Base-by-base conservation (phyloP, 2,888 invertebrate species). In the Liodrosophila aerea region DNA sequence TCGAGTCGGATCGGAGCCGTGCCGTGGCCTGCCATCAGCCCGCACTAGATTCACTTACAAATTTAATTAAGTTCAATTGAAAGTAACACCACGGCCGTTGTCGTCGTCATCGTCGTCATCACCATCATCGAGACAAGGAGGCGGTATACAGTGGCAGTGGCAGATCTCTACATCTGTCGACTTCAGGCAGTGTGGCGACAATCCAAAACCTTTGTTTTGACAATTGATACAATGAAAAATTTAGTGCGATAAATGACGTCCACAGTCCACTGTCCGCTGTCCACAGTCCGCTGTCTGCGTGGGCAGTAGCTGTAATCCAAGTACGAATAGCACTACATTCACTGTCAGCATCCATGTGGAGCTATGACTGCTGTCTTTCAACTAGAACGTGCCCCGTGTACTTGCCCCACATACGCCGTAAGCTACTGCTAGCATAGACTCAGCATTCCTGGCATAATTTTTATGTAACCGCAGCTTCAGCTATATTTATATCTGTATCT, bases 1-100 rank as follows among this genome's bases (percentile, higher is more conserved):
- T 36, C 40, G 53, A 34, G n/a, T n/a, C n/a, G n/a, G n/a, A n/a
- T n/a, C n/a, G n/a, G n/a, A n/a, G n/a, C n/a, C n/a, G n/a, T n/a
- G n/a, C n/a, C n/a, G n/a, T n/a, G n/a, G n/a, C n/a, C n/a, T 27
- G 69, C 45, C 51, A 34, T 51, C 73, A 69, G 73, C 84, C 85
- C 89, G 87, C 87, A 88, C 88, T 88, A 88, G 88, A 89, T 89
- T 89, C 90, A 87, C 88, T 89, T 89, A 89, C 88, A 89, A 89
- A 89, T 89, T 89, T 89, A 89, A 89, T 89, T 89, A 89, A 89
- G 87, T 87, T 85, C 90, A 89, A 89, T 89, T 89, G 88, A 85
- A 78, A 86, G 85, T 73, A 84, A 87, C 82, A 88, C 74, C 82
- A 83, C 57, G 64, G 63, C 59, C 50, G 86, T 49, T 53, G 64